phyloP scores from a whole-genome alignment of 2,888 invertebrate species.

The Chrysomela aeneicollis region DNA sequence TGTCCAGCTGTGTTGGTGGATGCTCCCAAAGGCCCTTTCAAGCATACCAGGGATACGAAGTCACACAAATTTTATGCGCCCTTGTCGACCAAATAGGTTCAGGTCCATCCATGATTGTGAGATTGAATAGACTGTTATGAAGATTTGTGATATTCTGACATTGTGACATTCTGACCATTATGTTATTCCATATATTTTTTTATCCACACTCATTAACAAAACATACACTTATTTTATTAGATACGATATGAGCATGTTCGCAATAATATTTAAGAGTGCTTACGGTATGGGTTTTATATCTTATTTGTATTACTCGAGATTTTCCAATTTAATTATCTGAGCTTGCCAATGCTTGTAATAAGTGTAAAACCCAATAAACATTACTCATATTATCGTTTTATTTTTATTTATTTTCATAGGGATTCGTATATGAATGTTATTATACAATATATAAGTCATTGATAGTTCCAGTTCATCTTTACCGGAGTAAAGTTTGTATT shows the following conservation, averaged over 20 bases:
- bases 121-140: constrained; percentile 30
- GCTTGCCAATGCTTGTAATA: constrained; percentile 33
- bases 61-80: constrained; percentile 86
- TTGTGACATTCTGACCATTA: constrained; percentile 52
- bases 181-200: background rate
- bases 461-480: constrained; percentile 42
- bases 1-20: constrained; percentile 84
- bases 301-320: constrained; percentile 23
- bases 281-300: constrained; percentile 51
- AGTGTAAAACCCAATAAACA: constrained; percentile 53
- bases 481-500: constrained; percentile 38
- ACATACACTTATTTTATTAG: constrained; percentile 32
- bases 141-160: constrained; percentile 47
- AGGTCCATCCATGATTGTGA: constrained; percentile 19
- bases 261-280: constrained; percentile 29
- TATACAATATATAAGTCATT: too few relatives aligned
- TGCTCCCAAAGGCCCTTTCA: constrained; percentile 77
- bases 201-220: constrained; percentile 1
- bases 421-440: background rate
- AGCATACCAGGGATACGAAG: constrained; percentile 84
- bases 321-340: constrained; percentile 20
- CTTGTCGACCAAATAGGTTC: constrained; percentile 63
- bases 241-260: constrained; percentile 14
- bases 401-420: constrained; percentile 18
- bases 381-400: constrained; percentile 34